Conservation (phyloP, 2,888 invertebrate genomes). For the Amiota minor region DNA sequence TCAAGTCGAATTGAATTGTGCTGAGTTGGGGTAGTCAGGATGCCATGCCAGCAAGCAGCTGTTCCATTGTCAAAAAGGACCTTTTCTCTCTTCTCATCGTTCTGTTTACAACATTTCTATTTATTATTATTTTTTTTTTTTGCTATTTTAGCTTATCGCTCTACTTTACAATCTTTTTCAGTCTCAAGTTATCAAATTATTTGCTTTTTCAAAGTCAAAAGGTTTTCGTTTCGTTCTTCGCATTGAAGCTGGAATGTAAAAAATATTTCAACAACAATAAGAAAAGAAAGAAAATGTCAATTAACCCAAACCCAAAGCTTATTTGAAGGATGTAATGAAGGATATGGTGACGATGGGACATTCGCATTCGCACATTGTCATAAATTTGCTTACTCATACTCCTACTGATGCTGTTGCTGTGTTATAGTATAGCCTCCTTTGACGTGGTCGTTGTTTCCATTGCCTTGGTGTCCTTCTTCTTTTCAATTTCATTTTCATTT, state of each 20-base stretch:
- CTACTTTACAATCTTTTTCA: neutral
- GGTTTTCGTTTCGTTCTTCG: too few species aligned
- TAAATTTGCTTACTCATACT: neutral
- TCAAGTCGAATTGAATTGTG: neutral
- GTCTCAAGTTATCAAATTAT: too few species aligned
- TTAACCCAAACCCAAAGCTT: constrained; percentile 31
- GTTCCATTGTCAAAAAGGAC: too few species aligned
- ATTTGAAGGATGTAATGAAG: neutral
- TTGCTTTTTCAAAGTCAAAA: too few species aligned
- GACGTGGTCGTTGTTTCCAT: neutral
- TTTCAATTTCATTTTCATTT: constrained; percentile 21
- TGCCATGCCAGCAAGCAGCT: too few species aligned
- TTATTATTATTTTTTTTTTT: too few species aligned
- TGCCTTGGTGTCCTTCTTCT: neutral
- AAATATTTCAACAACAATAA: constrained; percentile 1
- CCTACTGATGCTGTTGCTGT: neutral
- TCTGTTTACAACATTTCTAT: too few species aligned
- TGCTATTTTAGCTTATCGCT: neutral
- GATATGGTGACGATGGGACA: neutral
- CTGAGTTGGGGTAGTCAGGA: neutral
- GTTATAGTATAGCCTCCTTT: neutral
- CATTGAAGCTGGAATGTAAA: too few species aligned
- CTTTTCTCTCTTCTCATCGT: too few species aligned
- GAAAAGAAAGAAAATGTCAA: neutral
- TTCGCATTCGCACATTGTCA: neutral